These are phyloP conservation scores for Dipodomys merriami DNA, from an alignment of 2,113 vertebrate species.

Conservation along the genomic window DNA sequence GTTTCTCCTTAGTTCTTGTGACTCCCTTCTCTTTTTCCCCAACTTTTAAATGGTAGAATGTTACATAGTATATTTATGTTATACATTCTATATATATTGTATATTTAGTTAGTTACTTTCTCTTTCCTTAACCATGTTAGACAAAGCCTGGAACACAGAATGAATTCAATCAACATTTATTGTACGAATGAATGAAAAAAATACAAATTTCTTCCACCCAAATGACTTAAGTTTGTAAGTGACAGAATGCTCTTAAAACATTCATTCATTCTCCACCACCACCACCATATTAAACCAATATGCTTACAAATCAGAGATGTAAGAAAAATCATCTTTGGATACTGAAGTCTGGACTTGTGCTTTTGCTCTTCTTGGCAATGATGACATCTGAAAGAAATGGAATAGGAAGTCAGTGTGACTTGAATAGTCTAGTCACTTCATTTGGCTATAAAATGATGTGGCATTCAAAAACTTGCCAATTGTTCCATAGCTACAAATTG, in stretches of 20 bases:
- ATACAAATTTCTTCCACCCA: neutral
- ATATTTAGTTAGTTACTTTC: neutral
- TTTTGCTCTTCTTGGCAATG: slow-evolving; percentile 82
- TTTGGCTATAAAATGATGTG: slow-evolving; percentile 21
- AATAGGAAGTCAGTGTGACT: neutral
- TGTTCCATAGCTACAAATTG: slow-evolving; percentile 45
- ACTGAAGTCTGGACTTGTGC: slow-evolving; percentile 69
- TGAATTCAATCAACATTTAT: slow-evolving; percentile 24
- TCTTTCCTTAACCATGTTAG: slow-evolving; percentile 2
- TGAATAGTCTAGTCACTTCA: slow-evolving; percentile 20
- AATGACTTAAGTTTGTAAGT: slow-evolving; percentile 23
- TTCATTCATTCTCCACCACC: neutral
- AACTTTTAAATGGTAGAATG: neutral
- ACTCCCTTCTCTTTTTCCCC: neutral
- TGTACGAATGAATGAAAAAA: slow-evolving; percentile 21
- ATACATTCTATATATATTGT: neutral
- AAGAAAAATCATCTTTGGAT: slow-evolving; percentile 81
- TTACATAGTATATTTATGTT: neutral
- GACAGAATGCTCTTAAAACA: slow-evolving; percentile 44
- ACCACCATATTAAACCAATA: slow-evolving; percentile 16
- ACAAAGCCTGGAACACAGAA: neutral
- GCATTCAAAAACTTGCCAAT: slow-evolving; percentile 41
- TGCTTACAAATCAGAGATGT: slow-evolving; percentile 84
- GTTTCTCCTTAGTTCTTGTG: neutral
- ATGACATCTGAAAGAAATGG: slow-evolving; percentile 84